Evolutionary conservation across 2,113 vertebrate genomes (phyloP), one percentile per base, ranked within the genome.

Genomic region (Hymenochirus boettgeri): DNA sequence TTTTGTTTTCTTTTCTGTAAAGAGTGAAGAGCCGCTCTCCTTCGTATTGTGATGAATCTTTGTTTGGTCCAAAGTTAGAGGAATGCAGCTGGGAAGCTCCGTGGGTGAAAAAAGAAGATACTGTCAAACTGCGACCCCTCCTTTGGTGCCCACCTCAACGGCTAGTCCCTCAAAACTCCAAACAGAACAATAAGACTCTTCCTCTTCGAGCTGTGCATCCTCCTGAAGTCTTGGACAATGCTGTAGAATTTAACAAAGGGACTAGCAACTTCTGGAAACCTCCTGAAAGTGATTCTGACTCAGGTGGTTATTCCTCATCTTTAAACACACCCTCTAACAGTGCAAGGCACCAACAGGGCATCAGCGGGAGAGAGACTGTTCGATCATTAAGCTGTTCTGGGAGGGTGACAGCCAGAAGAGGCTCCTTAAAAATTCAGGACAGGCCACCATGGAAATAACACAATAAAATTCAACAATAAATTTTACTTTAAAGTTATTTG

Each of bases 11-110:
- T n/a, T 11, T 29, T 57, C 8, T 35, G 17, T 35, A 11, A 29
- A 33, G 88, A 70, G 33, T 78, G 35, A 67, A 79, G 13, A 56
- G 72, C 9, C 82, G 71, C 69, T 62, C 73, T 2, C 85, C 85
- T 0, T 87, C 85, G 29, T 89, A 77, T 65, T 89, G 88, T 9
- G 88, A 90, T 1, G 86, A 89, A 66, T 78, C 83, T 0, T 74
- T 88, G 0, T 87, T 89, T 1, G 86, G 84, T 53, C 37, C 72
- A 46, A 65, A 45, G 35, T 48, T 66, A 0, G 42, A 47, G 45
- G 70, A 64, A 0, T 2, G 69, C 5, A 3, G 50, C 56, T 48
- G 65, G 70, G 47, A 77, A 7, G 22, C 78, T 1, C 65, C 78
- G 0, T n/a, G 77, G 69, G 66, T 75, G 70, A 61, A 60, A 2